Evolutionary conservation across 2,797 vertebrate species (phyloP), one percentile per base, ranked within the genome.

Genomic region (Mus caroli): DNA sequence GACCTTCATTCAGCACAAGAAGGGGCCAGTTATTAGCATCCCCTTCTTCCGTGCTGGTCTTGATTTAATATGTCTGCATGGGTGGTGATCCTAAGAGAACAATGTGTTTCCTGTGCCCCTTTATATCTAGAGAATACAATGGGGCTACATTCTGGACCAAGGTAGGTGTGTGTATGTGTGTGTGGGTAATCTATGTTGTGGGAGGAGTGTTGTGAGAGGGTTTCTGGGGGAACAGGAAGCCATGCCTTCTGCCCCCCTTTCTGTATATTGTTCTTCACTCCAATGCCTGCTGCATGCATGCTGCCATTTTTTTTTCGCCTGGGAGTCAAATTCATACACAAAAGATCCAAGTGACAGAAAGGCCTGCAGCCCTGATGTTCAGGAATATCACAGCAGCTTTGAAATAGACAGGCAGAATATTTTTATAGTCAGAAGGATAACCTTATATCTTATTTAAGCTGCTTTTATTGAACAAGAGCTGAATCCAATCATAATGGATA

Each of bases 401-500:
- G 20, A 77, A 43, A 88, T 60, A 91, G 54, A n/a, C 26, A 75
- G 20, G 43, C 0, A 2, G 64, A 82, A 8, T 31, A 7, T 40
- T 85, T 86, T 52, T 71, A 19, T 76, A 88, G 58, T 34, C 78
- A 88, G n/a, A 93, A 31, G n/a, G 54, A 92, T 14, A 71, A 12
- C 9, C 0, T 64, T 46, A 50, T 88, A 3, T 77, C 62, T 84
- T 82, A 58, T 54, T 79, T 71, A 94, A 92, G 28, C 40, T 37
- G n/a, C 24, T 79, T 77, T 75, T 84, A 82, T 58, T 86, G 43
- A 86, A 75, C 71, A 77, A 56, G 67, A 88, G 60, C 69, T 67
- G 86, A 92, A 91, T 58, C 34, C 58, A 83, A 83, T 94, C 46
- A 50, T 73, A 79, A 86, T 19, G 62, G 56, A n/a, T 86, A 86